A percentile compares a stretch with the other conserved stretches of the same genome.
phyloP scores from a whole-genome alignment of 2,797 vertebrate genomes.

The Xenops minutus region DNA sequence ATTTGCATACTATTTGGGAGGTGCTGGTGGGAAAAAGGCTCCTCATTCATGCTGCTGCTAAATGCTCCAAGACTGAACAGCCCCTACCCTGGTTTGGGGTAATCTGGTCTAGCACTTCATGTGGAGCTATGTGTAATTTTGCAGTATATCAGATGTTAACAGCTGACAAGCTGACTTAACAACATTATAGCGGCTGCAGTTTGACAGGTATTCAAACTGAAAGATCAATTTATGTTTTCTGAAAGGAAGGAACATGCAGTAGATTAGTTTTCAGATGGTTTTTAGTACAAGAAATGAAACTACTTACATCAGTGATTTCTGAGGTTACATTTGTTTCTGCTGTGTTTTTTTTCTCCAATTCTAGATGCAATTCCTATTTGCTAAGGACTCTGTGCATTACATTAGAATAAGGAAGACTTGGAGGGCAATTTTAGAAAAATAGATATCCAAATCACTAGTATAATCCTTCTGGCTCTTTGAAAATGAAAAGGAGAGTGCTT shows the following conservation, averaged over 20 bases:
- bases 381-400: background rate
- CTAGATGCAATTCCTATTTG: slow-evolving; percentile 14
- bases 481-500: slow-evolving; percentile 47
- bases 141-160: background rate
- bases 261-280: slow-evolving; percentile 56
- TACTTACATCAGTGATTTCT: slow-evolving; percentile 17
- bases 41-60: background rate
- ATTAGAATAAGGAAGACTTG: slow-evolving; percentile 22
- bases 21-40: background rate
- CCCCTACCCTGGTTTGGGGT: background rate
- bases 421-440: slow-evolving; percentile 23
- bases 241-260: slow-evolving; percentile 24
- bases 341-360: background rate
- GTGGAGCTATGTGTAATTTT: background rate
- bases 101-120: background rate
- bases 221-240: slow-evolving; percentile 57
- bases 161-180: background rate
- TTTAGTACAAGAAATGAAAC: slow-evolving; percentile 38
- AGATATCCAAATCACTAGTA: slow-evolving; percentile 5
- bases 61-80: background rate
- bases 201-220: slow-evolving; percentile 40
- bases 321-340: slow-evolving; percentile 15
- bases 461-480: slow-evolving; percentile 30
- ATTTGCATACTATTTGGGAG: background rate
- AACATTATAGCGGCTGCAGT: background rate